Evolutionary conservation across 2,797 vertebrate species (phyloP).

Genomic region (Lepus oiostolus): DNA sequence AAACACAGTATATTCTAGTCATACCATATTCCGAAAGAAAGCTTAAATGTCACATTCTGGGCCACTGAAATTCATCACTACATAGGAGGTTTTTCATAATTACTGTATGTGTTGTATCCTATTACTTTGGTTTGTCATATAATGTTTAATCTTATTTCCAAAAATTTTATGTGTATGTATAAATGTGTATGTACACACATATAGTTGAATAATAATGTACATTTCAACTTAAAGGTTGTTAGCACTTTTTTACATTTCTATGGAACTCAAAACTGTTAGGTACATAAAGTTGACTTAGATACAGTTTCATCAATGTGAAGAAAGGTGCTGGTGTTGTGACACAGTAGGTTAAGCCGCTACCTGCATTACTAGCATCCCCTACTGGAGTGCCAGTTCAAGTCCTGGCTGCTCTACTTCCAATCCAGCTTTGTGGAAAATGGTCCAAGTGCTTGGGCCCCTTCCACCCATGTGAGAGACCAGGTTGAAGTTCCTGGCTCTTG

Average conservation of each 20-base stretch:
- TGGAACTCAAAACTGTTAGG: background rate
- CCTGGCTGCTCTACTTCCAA: no score
- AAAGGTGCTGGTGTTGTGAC: background rate
- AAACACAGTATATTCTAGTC: background rate
- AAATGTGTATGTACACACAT: background rate
- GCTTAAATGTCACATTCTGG: background rate
- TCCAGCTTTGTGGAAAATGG: no score
- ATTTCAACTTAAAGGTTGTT: background rate
- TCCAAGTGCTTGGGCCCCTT: no score
- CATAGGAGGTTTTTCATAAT: background rate
- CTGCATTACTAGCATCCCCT: no score
- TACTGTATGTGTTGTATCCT: background rate
- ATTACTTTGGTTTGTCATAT: background rate
- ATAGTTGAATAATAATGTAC: background rate
- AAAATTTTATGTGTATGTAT: background rate
- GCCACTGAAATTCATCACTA: background rate
- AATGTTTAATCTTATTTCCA: constrained; percentile 10
- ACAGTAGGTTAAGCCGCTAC: no score
- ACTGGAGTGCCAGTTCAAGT: no score
- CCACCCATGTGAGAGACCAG: no score
- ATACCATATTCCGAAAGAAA: background rate
- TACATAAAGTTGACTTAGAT: constrained; percentile 10
- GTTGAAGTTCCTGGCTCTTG: no score
- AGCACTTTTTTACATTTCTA: background rate
- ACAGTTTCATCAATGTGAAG: background rate